phyloP scores from a whole-genome alignment of 1,140 invertebrate genomes.

The Panulirus ornatus region DNA sequence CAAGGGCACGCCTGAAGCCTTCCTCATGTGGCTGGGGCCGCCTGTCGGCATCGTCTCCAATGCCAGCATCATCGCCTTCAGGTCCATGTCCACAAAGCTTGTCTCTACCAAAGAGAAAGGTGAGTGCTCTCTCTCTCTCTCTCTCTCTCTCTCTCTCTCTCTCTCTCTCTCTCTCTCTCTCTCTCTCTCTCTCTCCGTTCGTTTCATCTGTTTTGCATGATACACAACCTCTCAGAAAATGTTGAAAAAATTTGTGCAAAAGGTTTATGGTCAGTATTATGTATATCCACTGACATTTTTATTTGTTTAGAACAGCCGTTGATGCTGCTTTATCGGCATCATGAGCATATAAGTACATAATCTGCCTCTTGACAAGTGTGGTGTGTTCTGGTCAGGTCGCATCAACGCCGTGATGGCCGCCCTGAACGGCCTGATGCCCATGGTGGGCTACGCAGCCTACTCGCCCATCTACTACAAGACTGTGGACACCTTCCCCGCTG shows the following conservation, averaged over 20 bases:
- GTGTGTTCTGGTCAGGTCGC: too few species aligned
- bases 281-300: too few species aligned
- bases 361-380: too few species aligned
- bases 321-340: too few species aligned
- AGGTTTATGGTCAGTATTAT: too few species aligned
- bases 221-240: too few species aligned
- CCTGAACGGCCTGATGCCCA: constrained; percentile 67
- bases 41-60: constrained; percentile 62
- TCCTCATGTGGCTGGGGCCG: constrained; percentile 67
- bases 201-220: too few species aligned
- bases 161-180: too few species aligned
- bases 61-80: constrained; percentile 67
- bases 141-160: neutral
- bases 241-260: too few species aligned
- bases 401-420: constrained; percentile 60
- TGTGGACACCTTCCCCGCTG: constrained; percentile 63
- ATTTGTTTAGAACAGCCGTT: neutral
- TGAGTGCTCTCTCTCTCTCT: neutral
- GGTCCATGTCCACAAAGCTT: constrained; percentile 69
- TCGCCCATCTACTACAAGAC: constrained; percentile 64
- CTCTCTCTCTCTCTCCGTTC: too few species aligned
- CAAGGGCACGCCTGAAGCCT: constrained; percentile 17
- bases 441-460: constrained; percentile 68
- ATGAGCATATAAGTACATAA: too few species aligned
- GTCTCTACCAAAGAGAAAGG: constrained; percentile 65